These are phyloP conservation scores for Cyclophora punctaria DNA, from an alignment of 2,888 invertebrate species.

Conservation along the genomic window DNA sequence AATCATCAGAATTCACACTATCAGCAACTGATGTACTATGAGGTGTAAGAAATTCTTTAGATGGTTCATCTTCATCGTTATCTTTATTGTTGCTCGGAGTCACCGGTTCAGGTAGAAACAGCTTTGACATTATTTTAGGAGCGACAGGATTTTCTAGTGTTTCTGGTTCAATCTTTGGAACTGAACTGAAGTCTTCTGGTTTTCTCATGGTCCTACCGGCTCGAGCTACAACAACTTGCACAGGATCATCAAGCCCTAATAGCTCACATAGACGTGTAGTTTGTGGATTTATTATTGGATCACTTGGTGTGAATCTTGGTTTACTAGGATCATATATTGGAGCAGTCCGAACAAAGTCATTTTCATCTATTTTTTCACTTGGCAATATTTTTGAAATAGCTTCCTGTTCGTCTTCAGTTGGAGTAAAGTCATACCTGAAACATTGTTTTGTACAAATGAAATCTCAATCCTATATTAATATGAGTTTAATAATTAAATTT, in stretches of 20 bases:
- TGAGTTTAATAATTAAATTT: not conserved
- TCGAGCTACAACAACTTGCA: constrained; percentile 76
- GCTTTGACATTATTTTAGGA: constrained; percentile 33
- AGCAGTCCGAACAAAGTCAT: constrained; percentile 86
- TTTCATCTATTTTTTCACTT: constrained; percentile 78
- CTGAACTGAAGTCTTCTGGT: constrained; percentile 14
- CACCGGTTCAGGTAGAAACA: constrained; percentile 54
- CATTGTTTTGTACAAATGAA: not conserved
- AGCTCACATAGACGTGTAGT: constrained; percentile 79
- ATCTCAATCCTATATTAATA: not conserved
- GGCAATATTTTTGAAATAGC: constrained; percentile 78
- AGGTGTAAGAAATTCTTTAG: constrained; percentile 23
- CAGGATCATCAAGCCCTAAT: constrained; percentile 87
- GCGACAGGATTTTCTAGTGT: constrained; percentile 20
- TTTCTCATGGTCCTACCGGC: constrained; percentile 56
- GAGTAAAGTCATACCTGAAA: constrained; percentile 82
- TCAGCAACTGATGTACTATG: constrained; percentile 32
- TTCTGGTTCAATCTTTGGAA: constrained; percentile 7
- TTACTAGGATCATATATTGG: constrained; percentile 71
- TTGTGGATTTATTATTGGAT: constrained; percentile 79
- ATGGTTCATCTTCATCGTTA: constrained; percentile 29
- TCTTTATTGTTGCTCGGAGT: constrained; percentile 36
- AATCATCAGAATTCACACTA: constrained; percentile 32
- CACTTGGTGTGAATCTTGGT: constrained; percentile 23
- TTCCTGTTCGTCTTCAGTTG: constrained; percentile 83